Percentiles rank a stretch among this genome's conserved stretches.
phyloP scores from a whole-genome alignment of 2,888 invertebrate species.

The Helicoverpa assulta region DNA sequence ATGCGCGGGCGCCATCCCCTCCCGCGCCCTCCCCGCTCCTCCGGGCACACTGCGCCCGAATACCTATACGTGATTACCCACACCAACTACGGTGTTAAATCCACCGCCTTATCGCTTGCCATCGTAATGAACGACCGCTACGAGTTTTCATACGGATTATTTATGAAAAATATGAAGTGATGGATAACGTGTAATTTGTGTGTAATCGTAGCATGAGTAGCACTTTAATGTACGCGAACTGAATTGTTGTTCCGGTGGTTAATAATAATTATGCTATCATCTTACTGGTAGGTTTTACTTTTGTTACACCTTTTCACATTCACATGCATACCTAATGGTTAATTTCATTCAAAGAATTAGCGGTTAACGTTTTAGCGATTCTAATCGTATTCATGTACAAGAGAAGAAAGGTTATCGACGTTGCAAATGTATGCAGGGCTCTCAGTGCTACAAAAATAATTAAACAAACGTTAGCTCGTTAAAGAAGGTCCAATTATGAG shows the following conservation, averaged over 20 bases:
- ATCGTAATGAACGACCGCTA: slow-evolving; percentile 75
- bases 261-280: slow-evolving; percentile 27
- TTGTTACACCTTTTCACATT: not conserved
- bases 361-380: not conserved
- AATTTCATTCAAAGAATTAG: not conserved
- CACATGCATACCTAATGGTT: not conserved
- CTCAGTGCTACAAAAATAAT: slow-evolving; percentile 53
- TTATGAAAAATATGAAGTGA: slow-evolving; percentile 64
- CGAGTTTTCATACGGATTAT: slow-evolving; percentile 69
- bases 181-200: slow-evolving; percentile 63
- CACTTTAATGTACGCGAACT: slow-evolving; percentile 29
- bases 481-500: slow-evolving; percentile 66
- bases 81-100: slow-evolving; percentile 72
- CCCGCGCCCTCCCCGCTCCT: slow-evolving; percentile 62
- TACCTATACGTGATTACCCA: slow-evolving; percentile 64
- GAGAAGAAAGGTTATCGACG: slow-evolving; percentile 40
- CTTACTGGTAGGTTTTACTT: slow-evolving; percentile 13
- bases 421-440: slow-evolving; percentile 44
- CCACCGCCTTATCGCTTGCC: slow-evolving; percentile 76
- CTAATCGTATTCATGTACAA: not conserved
- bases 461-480: slow-evolving; percentile 65
- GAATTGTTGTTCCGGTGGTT: slow-evolving; percentile 37
- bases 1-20: slow-evolving; percentile 88
- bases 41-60: slow-evolving; percentile 63
- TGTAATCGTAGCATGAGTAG: slow-evolving; percentile 37